Evolutionary conservation across 1,140 invertebrate genomes (phyloP), one percentile per base, ranked within the genome.

Genomic region (Cyphomyrmex costatus): DNA sequence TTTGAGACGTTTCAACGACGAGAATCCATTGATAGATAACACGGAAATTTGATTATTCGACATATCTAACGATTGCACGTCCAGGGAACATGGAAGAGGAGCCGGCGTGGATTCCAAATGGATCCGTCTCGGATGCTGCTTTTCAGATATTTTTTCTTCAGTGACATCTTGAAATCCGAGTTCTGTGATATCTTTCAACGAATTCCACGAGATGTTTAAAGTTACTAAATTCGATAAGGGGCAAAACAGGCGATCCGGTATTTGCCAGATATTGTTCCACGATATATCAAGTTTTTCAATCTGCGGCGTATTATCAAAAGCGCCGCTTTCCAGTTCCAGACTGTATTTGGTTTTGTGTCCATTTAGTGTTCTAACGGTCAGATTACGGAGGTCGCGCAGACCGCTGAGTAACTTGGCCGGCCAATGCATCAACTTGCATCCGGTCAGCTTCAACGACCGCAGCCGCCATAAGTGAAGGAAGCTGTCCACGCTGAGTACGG

Each of bases 181-280:
- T 95, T 98, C 97, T 89, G 96, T 96, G 58, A 98, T 96, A 94
- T 98, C 97, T 95, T 98, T 97, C 86, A 98, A 94, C 89, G 97
- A 96, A 95, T 99, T 99, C 91, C 97, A 96, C 60, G 98, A 98
- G 58, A 98, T 96, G 92, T 98, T 98, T 70, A 98, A 94, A 70
- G 96, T 96, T 42, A 98, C 96, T 82, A 98, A 95, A 91, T 97
- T 98, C 1, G 96, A 96, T 74, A 98, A 93, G 0, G 97, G 96
- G 93, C 98, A 99, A 93, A 99, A 98, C 21, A 98, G 95, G 84
- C 97, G 97, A 88, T 97, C 97, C 1, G 98, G 98, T 92, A 99
- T 96, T 21, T 97, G 97, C 97, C 97, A 98, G 88, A 99, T 97
- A 92, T 98, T 98, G 93, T 98, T 98, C 89, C 96, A 97, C 91